These are phyloP conservation scores for Hydractinia echinata DNA, from an alignment of 30 jellyfish, hydroid and myxozoan species.

Conservation along the genomic window DNA sequence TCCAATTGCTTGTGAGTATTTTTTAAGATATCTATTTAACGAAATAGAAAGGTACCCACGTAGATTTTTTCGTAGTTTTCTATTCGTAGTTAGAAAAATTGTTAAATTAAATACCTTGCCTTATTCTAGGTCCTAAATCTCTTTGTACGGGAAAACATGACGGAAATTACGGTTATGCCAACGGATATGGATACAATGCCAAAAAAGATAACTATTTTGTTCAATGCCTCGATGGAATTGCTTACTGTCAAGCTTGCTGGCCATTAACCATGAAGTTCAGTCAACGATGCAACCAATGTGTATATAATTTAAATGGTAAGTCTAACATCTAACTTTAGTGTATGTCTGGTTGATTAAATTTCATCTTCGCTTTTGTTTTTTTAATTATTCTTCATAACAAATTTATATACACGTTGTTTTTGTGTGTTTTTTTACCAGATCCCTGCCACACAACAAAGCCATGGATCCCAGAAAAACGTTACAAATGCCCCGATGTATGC, in stretches of 20 bases:
- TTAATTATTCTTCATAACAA: neutral
- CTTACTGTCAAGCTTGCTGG: constrained; percentile 46
- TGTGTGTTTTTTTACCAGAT: neutral
- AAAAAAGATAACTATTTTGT: constrained; percentile 11
- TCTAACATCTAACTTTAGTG: neutral
- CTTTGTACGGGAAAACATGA: constrained; percentile 14
- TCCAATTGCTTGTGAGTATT: constrained; percentile 4
- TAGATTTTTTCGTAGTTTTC: neutral
- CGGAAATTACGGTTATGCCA: constrained; percentile 11
- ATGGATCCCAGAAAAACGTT: neutral
- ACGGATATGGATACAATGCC: neutral
- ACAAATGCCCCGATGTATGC: neutral
- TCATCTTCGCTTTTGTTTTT: neutral
- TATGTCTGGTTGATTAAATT: too few species aligned
- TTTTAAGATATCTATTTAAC: neutral
- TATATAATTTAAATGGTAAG: constrained; percentile 15
- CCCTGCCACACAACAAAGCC: neutral
- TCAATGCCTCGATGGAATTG: constrained; percentile 25
- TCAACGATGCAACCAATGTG: constrained; percentile 28
- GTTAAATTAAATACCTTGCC: neutral
- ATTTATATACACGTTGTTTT: neutral
- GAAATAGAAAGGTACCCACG: neutral
- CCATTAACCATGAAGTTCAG: constrained; percentile 14
- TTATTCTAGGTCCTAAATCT: neutral
- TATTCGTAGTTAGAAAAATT: neutral